Evolutionary conservation across 2,113 vertebrate species (phyloP), one percentile per base, ranked within the genome.

Genomic region (Parus major): DNA sequence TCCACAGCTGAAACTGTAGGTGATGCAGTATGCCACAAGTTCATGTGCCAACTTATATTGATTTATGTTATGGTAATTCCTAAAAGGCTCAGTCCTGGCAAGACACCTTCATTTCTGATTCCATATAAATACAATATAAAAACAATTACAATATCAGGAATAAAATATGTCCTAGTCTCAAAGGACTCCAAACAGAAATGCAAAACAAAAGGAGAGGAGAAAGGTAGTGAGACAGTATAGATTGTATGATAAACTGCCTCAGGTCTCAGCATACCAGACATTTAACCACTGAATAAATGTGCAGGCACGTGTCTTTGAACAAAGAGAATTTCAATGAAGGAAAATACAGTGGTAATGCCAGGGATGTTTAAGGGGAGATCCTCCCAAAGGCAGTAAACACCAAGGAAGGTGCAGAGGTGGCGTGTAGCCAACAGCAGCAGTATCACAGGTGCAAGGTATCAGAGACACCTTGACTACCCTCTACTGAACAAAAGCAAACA

Each of bases 301-400:
- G n/a, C n/a, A 90, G 36, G 50, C 42, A 92, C 33, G 12, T 25
- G 25, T 50, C 68, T 92, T 73, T 78, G 89, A 77, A 91, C 55
- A 86, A 91, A 82, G 81, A 70, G 68, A 96, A 92, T 77, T 69
- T 70, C 78, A 91, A 92, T 81, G 72, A 93, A 91, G 59, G 50
- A 65, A 12, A 86, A 73, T 59, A 66, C 20, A 28, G 16, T 47
- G 59, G 33, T 27, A 78, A 63, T 2, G 2, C 56, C 39, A 78
- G 36, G n/a, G 64, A 57, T 80, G 29, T 73, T 89, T 75, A 86
- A 27, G 39, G 55, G 12, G 25, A 78, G 39, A 81, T 42, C 35
- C 9, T 57, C 46, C 33, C 25, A 78, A 78, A 88, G 9, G 14
- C 83, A 92, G 35, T 0, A 3, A 79, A 36, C 7, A 15, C 15